Evolutionary conservation across 2,113 vertebrate species (phyloP).

Genomic region (Rhodinocichla rosea): DNA sequence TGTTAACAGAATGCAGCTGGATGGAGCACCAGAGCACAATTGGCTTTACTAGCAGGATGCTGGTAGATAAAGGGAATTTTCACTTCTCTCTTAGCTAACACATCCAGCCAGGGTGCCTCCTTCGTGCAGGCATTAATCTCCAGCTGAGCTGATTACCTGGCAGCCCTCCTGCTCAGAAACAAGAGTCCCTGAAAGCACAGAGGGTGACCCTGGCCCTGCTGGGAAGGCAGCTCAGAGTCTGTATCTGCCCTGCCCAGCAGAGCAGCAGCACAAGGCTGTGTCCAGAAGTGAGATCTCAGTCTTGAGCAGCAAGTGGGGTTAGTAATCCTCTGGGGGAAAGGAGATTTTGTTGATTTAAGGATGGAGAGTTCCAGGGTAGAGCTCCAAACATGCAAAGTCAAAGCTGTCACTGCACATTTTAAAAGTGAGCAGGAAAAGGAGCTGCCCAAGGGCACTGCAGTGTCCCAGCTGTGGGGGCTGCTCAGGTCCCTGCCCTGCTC

Average conservation of each 20-base stretch:
- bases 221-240: background rate
- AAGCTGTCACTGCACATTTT: background rate
- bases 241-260: background rate
- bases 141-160: slow-evolving; percentile 38
- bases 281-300: background rate
- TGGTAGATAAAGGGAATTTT: slow-evolving; percentile 41
- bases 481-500: background rate
- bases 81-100: background rate
- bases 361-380: background rate
- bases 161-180: background rate
- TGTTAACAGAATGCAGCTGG: background rate
- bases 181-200: background rate
- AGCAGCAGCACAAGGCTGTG: background rate
- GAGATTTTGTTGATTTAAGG: background rate
- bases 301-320: background rate
- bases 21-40: background rate
- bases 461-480: background rate
- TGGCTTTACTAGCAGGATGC: slow-evolving; percentile 7
- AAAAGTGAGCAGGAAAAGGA: background rate
- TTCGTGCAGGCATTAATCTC: background rate
- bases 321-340: background rate
- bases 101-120: background rate
- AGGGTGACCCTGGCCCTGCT: background rate
- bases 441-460: background rate
- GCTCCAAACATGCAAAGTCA: background rate